phyloP scores from a whole-genome alignment of 2,888 invertebrate genomes.

The Neoitamus cyanurus region DNA sequence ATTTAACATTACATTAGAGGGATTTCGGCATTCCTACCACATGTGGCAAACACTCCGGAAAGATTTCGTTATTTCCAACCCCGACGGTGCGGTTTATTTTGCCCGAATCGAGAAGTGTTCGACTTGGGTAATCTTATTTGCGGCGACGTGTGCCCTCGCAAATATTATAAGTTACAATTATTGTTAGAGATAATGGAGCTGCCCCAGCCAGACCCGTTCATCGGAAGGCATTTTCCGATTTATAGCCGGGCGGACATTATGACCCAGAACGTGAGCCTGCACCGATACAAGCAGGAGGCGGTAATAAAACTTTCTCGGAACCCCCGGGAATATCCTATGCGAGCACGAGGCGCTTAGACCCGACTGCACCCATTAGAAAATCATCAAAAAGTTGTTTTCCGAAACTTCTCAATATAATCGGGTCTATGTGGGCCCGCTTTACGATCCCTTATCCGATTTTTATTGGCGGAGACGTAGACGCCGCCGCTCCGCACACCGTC shows the following conservation, averaged over 20 bases:
- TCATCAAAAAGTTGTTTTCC: background rate
- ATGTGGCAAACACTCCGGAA: background rate
- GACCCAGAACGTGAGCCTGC: background rate
- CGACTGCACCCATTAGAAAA: background rate
- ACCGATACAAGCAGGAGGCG: background rate
- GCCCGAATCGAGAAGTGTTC: background rate
- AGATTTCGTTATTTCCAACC: conserved; percentile 14
- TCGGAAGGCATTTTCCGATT: background rate
- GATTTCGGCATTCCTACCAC: background rate
- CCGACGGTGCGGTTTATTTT: background rate
- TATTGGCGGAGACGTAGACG: background rate
- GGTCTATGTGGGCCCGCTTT: background rate
- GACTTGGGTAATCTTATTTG: background rate
- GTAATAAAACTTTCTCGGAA: background rate
- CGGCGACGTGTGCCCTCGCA: background rate
- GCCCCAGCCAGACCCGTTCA: background rate
- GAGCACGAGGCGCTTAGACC: background rate
- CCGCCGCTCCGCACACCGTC: background rate
- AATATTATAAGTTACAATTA: background rate
- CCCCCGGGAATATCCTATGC: background rate
- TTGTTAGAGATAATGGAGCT: background rate
- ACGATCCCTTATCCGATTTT: background rate
- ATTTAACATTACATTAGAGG: conserved; percentile 25
- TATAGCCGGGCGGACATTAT: background rate
- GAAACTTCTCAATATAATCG: background rate